phyloP scores from a whole-genome alignment of 2,113 vertebrate species.

The Crypturellus undulatus region DNA sequence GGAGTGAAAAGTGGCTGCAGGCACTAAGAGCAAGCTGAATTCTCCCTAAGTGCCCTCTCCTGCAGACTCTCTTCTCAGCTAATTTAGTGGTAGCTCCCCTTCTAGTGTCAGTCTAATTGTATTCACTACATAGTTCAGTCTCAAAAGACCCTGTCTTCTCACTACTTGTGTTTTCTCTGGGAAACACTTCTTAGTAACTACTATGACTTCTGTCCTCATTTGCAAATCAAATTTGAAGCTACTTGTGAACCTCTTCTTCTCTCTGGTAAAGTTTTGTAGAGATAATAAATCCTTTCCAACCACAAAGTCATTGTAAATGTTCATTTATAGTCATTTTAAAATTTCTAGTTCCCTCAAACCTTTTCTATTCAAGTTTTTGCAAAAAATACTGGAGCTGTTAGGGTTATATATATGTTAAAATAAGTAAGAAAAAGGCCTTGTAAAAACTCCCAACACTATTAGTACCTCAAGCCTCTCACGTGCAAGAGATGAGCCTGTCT shows the following conservation, averaged over 20 bases:
- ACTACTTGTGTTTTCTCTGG: neutral
- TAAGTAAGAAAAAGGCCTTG: neutral
- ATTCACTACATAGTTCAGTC: neutral
- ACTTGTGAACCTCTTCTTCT: neutral
- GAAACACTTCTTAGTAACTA: neutral
- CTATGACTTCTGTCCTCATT: neutral
- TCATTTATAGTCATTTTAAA: neutral
- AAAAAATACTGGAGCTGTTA: neutral
- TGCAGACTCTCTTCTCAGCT: neutral
- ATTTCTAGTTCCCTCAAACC: neutral
- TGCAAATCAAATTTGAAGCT: neutral
- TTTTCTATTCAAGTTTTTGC: neutral
- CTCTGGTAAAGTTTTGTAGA: neutral
- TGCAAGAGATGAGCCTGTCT: neutral
- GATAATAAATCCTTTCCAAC: neutral
- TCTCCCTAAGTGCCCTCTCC: neutral
- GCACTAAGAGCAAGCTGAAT: neutral
- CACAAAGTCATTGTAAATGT: neutral
- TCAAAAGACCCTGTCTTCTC: neutral
- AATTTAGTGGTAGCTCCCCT: neutral
- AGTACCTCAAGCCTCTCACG: neutral
- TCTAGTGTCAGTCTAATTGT: neutral
- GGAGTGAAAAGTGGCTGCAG: neutral
- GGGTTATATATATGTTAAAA: neutral
- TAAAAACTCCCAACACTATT: neutral